Base-by-base conservation (phyloP, 2,113 vertebrate species). In the Tetrax tetrax region DNA sequence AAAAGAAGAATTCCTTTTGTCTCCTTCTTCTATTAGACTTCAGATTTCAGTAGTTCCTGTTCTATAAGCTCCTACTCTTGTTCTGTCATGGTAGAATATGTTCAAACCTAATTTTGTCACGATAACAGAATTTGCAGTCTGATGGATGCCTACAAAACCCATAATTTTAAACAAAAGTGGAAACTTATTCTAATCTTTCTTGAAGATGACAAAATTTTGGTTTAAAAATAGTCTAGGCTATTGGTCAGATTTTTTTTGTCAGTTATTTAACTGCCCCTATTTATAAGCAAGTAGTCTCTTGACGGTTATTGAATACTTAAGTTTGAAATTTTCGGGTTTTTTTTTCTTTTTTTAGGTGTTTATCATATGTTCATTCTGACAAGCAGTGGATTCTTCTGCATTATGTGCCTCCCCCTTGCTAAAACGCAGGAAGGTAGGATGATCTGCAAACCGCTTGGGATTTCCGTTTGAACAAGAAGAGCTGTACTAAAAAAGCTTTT, bases 301-400 rank as follows among this genome's bases (percentile, higher is more conserved):
- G 61, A 19, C 3, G 20, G 18, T 63, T 96, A 66, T 79, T 90
- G 41, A 77, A 87, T n/a, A 20, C 6, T 41, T 51, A 4, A 38
- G 18, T 64, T 41, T 75, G 41, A 66, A 82, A 43, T 78, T 6
- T 24, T 92, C 87, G 14, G 21, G 1, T 12, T 90, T 93, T 83
- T 87, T 93, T 79, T 95, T 1, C 10, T 90, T 93, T 83, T 87
- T 93, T 77, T 95, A 99, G 99, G 98, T 69, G 96, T 97, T 70
- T 99, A 98, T 95, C 98, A 99, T 68, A 96, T 99, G 90, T 98
- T 99, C 63, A 95, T 99, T 74, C 98, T 99, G 70, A 98, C 98
- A 14, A 98, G 96, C 59, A 98, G 94, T 87, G 99, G 99, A 16
- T 98, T 99, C 92, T 99, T 99, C 96, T 99, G 98, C 88, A 97